Percentiles rank a stretch among this genome's conserved stretches.
Conservation (phyloP, 2,797 vertebrate species). For the Gallinago nigripennis region DNA sequence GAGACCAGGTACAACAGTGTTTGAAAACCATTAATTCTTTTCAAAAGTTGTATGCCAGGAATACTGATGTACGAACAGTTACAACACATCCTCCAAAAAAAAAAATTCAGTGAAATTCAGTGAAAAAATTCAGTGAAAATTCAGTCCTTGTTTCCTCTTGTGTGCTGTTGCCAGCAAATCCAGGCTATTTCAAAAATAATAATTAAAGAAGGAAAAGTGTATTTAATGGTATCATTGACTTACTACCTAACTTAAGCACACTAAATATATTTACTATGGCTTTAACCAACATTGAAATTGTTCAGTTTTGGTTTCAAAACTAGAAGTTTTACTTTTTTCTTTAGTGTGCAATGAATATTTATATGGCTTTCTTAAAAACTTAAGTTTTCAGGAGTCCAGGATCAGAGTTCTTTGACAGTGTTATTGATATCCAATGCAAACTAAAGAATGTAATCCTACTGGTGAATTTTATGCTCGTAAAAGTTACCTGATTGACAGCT, state of each 20-base stretch:
- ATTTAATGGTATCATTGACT: not conserved
- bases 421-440: not conserved
- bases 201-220: not conserved
- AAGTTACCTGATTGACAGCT: not conserved
- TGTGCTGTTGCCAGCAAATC: not conserved
- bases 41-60: not conserved
- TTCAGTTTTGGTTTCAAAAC: not conserved
- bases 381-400: rapidly evolving
- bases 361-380: not conserved
- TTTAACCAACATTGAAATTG: not conserved
- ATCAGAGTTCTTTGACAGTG: not conserved
- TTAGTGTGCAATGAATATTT: not conserved
- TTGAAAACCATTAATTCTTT: not conserved
- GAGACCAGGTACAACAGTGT: not conserved
- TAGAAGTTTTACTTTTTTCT: not conserved
- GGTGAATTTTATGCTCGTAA: rapidly evolving
- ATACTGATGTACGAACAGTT: rapidly evolving
- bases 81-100: no score
- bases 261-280: rapidly evolving
- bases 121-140: no score
- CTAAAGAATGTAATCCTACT: not conserved
- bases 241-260: not conserved
- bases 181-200: not conserved
- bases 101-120: no score
- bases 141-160: not conserved